Percentiles rank a stretch among this genome's conserved stretches.
Conservation (phyloP, 2,888 invertebrate species). For the Troides helena region DNA sequence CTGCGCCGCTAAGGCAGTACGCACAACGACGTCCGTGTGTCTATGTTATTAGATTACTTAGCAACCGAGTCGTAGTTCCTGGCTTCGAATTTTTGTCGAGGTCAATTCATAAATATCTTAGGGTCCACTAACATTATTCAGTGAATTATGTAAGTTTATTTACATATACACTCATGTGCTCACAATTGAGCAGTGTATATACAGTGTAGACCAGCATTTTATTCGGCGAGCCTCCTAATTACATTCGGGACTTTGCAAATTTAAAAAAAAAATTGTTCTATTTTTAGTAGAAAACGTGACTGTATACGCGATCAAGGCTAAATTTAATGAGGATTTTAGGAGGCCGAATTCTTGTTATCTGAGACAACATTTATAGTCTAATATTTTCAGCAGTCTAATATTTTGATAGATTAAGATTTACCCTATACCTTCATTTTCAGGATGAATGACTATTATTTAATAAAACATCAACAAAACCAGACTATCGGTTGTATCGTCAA, state of each 20-base stretch:
- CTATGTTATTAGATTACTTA: not conserved
- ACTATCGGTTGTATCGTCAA: too few species aligned
- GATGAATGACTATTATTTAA: too few species aligned
- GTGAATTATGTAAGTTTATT: not conserved
- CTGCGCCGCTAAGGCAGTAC: too few species aligned
- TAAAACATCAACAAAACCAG: too few species aligned
- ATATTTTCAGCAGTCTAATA: not conserved
- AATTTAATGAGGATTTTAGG: conserved; percentile 12
- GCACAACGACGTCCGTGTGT: not conserved
- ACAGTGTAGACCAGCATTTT: not conserved
- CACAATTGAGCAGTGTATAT: not conserved
- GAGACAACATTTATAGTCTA: not conserved
- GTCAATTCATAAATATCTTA: not conserved
- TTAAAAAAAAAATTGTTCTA: not conserved
- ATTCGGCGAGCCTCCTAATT: not conserved
- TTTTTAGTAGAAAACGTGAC: not conserved
- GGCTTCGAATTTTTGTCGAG: not conserved
- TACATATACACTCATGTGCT: not conserved
- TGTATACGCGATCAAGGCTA: not conserved
- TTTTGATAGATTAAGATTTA: not conserved
- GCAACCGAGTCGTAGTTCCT: not conserved
- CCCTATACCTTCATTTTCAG: too few species aligned
- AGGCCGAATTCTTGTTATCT: conserved; percentile 11
- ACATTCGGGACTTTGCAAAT: not conserved
- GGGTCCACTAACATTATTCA: not conserved